phyloP scores from a whole-genome alignment of 1,140 invertebrate genomes.

The Drosophila melanica region DNA sequence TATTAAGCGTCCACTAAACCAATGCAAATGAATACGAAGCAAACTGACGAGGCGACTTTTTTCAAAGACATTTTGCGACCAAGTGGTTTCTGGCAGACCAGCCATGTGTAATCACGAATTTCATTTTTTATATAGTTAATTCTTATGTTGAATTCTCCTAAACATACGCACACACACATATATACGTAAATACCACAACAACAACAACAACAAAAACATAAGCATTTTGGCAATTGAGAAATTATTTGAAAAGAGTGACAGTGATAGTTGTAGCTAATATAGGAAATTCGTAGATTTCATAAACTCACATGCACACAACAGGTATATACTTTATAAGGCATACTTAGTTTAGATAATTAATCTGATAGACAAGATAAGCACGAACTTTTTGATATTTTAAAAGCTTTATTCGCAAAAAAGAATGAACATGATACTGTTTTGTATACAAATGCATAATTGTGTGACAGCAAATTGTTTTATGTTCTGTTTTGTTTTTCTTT shows the following conservation, averaged over 20 bases:
- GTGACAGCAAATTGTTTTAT: conserved; percentile 44
- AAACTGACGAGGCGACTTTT: conserved; percentile 1
- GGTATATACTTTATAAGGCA: conserved; percentile 53
- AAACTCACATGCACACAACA: conserved; percentile 47
- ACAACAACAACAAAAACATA: background rate
- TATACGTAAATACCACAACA: conserved; percentile 3
- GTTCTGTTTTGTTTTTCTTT: conserved; percentile 18
- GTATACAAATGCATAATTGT: conserved; percentile 24
- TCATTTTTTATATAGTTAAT: conserved; percentile 9
- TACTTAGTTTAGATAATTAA: conserved; percentile 55
- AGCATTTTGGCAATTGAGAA: conserved; percentile 18
- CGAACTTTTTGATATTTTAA: conserved; percentile 63
- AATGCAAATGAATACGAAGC: conserved; percentile 5
- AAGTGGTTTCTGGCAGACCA: conserved; percentile 45
- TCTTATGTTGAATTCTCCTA: conserved; percentile 7
- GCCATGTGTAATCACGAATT: conserved; percentile 34
- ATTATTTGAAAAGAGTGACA: conserved; percentile 22
- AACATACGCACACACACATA: conserved; percentile 21
- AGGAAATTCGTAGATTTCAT: conserved; percentile 33
- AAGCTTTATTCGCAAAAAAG: conserved; percentile 66
- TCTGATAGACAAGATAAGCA: conserved; percentile 26
- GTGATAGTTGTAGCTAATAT: conserved; percentile 45
- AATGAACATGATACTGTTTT: conserved; percentile 24
- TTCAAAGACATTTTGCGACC: conserved; percentile 31
- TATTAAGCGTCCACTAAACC: conserved; percentile 34